These are phyloP conservation scores for Sorex maritimensis DNA, from an alignment of 2,797 vertebrate genomes.

Conservation along the genomic window DNA sequence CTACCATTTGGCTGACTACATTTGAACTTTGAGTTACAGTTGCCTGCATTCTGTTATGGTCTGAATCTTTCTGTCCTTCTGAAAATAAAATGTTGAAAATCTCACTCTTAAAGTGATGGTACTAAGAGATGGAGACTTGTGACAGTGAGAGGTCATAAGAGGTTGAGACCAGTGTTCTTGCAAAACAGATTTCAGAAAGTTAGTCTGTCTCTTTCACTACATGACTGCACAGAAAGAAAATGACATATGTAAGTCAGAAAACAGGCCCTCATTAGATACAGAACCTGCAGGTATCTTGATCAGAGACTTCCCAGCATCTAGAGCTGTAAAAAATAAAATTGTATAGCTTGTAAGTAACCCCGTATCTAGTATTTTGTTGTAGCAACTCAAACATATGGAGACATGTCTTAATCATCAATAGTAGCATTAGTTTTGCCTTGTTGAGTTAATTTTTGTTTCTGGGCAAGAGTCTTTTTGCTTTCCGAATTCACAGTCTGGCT, in stretches of 20 bases:
- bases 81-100: not conserved
- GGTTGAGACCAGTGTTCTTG: not conserved
- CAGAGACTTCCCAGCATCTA: not conserved
- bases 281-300: not conserved
- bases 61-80: not conserved
- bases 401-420: not conserved
- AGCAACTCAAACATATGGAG: not conserved
- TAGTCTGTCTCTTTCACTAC: not conserved
- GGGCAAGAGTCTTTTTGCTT: constrained; percentile 57
- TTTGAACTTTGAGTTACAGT: constrained; percentile 63
- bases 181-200: not conserved
- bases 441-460: constrained; percentile 79
- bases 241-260: not conserved
- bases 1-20: not conserved
- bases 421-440: constrained; percentile 45
- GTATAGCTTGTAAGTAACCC: not conserved
- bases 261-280: not conserved
- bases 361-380: not conserved
- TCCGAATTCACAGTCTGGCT: constrained; percentile 30
- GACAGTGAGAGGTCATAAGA: not conserved
- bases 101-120: not conserved
- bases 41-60: not conserved
- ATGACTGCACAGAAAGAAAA: not conserved
- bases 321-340: not conserved
- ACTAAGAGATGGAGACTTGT: not conserved